Percentiles rank a stretch among this genome's conserved stretches.
Conservation (phyloP, 2,888 invertebrate species). For the Amblyjoppa proteus region DNA sequence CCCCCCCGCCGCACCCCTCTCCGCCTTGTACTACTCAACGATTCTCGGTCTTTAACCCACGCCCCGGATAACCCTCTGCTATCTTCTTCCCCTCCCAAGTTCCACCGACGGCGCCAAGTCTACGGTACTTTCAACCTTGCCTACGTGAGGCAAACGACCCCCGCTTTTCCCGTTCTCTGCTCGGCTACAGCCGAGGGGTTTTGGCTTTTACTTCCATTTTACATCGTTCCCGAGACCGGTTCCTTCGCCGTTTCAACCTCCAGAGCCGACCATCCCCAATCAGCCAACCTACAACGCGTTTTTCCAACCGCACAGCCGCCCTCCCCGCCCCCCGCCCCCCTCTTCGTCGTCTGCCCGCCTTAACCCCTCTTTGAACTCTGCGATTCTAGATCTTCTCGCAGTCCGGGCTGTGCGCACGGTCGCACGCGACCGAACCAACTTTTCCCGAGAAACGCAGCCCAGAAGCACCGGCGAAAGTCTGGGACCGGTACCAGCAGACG, state of each 20-base stretch:
- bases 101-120: conserved; percentile 42
- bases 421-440: conserved; percentile 24
- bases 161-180: not conserved
- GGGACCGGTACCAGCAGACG: not conserved
- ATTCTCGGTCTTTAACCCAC: conserved; percentile 44
- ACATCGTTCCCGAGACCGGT: conserved; percentile 14
- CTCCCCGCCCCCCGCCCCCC: not conserved
- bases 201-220: conserved; percentile 41
- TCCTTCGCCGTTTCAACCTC: conserved; percentile 9
- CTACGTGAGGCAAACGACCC: conserved; percentile 32
- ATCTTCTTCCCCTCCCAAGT: conserved; percentile 31
- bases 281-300: conserved; percentile 18
- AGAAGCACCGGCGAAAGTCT: not conserved
- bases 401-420: conserved; percentile 10
- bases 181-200: not conserved
- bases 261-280: not conserved
- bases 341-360: not conserved
- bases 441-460: not conserved
- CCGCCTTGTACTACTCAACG: conserved; percentile 5
- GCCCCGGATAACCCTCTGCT: conserved; percentile 26
- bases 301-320: not conserved
- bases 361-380: conserved; percentile 31
- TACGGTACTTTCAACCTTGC: not conserved
- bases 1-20: not conserved
- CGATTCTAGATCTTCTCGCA: not conserved